Evolutionary conservation across 1,140 invertebrate genomes (phyloP), one percentile per base, ranked within the genome.

Genomic region (Bursaphelenchus mucronatus): DNA sequence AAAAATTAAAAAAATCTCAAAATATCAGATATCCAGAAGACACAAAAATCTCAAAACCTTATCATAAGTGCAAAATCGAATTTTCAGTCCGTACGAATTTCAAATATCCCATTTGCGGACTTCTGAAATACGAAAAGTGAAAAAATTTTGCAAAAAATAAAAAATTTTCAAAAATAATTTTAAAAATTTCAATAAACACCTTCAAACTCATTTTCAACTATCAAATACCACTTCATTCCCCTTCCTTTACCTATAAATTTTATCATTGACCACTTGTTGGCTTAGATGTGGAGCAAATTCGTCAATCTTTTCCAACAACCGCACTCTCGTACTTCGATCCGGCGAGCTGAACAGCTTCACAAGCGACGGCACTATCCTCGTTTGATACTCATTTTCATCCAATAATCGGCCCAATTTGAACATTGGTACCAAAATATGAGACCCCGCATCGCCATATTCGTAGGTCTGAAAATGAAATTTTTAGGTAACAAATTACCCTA

Each of bases 291-390:
- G 61, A 9, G 69, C 67, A 56, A 82, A 79, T 62, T 71, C 74
- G 19, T 70, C 74, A 61, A 86, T 84, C 83, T 96, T 92, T 79
- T 95, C 92, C 51, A 98, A 83, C 47, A 98, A 85, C 69, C 92
- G 87, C 8, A 94, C 90, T 73, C 94, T 86, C 0, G 94, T 97
- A 0, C 91, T 90, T 74, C 95, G 85, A 83, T 98, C 95, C 71
- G 92, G 92, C 0, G 91, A 95, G 0, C 89, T 88, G 82, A 97
- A 98, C 53, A 97, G 84, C 83, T 97, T 97, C 0, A 97, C 90
- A 39, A 98, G 89, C 83, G 93, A 96, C 0, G 95, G 94, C 40
- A 97, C 92, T 78, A 98, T 94, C 79, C 90, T 89, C 72, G 88
- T 89, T 82, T 98, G 94, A 83, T 97, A 98, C 73, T 97, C 94